Evolutionary conservation across 2,113 vertebrate species (phyloP).

Genomic region (Muntiacus reevesi): DNA sequence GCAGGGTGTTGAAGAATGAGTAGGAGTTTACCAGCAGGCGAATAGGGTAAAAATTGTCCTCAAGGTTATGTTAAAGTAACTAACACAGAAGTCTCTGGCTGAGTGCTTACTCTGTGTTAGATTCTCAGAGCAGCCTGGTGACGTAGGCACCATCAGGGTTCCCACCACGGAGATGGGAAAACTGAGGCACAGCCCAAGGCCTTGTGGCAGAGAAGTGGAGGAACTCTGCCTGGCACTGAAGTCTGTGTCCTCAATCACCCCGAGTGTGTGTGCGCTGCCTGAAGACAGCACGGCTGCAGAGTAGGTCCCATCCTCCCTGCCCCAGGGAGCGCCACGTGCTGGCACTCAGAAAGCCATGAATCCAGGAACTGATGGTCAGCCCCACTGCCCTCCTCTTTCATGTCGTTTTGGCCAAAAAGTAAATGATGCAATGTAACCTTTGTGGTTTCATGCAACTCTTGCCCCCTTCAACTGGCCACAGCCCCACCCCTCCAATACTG

Average conservation of each 20-base stretch:
- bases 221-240: rapidly evolving
- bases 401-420: too few relatives aligned
- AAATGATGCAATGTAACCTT: background rate
- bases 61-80: too few relatives aligned
- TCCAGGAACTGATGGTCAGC: rapidly evolving
- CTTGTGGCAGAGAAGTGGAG: rapidly evolving
- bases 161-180: background rate
- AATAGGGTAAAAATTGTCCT: too few relatives aligned
- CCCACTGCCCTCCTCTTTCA: too few relatives aligned
- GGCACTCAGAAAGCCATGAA: background rate
- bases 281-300: background rate
- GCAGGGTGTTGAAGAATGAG: background rate
- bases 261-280: rapidly evolving
- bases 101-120: rapidly evolving
- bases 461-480: background rate
- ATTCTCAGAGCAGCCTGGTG: rapidly evolving
- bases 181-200: background rate
- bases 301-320: rapidly evolving
- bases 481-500: too few relatives aligned
- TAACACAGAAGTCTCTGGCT: rapidly evolving
- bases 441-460: too few relatives aligned
- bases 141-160: rapidly evolving
- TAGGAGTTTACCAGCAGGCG: background rate
- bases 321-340: rapidly evolving
- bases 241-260: background rate